A percentile compares a stretch with the other conserved stretches of the same genome.
Conservation (phyloP, 2,888 invertebrate species). For the Prosopocoilus inquinatus region DNA sequence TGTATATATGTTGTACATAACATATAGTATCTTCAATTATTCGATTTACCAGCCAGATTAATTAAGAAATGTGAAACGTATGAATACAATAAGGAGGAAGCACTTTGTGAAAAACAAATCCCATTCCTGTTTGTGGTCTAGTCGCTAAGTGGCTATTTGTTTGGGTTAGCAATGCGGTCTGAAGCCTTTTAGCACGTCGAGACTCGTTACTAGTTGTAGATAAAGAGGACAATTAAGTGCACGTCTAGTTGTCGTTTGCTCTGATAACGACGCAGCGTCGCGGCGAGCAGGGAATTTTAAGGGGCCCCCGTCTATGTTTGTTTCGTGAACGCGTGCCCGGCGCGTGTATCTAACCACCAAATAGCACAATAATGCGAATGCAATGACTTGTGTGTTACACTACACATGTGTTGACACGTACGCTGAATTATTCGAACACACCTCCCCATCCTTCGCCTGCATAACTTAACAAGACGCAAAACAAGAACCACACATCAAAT, state of each 20-base stretch:
- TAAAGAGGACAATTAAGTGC: conserved; percentile 25
- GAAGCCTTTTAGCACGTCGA: conserved; percentile 49
- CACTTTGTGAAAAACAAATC: not conserved
- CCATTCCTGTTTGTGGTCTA: conserved; percentile 43
- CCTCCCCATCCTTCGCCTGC: conserved; percentile 18
- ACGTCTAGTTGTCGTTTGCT: conserved; percentile 10
- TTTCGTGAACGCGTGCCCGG: conserved; percentile 24
- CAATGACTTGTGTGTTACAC: conserved; percentile 31
- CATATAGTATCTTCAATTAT: not conserved
- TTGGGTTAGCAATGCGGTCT: conserved; percentile 40
- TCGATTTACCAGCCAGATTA: conserved; percentile 2
- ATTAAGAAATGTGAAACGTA: not conserved
- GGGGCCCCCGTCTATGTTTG: conserved; percentile 4
- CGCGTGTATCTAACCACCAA: conserved; percentile 26
- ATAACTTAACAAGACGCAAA: conserved; percentile 4
- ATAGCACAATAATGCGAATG: conserved; percentile 30
- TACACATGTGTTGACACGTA: conserved; percentile 33
- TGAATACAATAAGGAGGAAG: not conserved
- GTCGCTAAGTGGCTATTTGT: conserved; percentile 50
- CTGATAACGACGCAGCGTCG: conserved; percentile 23
- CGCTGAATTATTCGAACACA: conserved; percentile 23
- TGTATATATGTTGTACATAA: not conserved
- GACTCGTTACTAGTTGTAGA: conserved; percentile 45
- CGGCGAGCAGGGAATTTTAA: conserved; percentile 4
- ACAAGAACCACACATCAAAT: not conserved